Evolutionary conservation across 2,113 vertebrate genomes (phyloP).

Genomic region (Alouatta palliata): DNA sequence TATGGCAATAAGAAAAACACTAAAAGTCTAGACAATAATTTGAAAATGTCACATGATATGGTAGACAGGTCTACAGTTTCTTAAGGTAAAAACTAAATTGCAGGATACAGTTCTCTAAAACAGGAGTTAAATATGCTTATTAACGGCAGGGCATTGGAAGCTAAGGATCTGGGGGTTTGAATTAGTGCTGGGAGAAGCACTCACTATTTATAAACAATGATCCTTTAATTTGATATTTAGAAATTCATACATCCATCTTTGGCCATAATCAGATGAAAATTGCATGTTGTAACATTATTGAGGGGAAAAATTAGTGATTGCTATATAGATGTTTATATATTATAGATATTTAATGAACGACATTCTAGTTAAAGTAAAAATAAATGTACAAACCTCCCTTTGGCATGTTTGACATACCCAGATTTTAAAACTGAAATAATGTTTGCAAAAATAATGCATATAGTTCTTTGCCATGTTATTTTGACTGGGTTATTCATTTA

Average conservation of each 20-base stretch:
- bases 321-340: not conserved
- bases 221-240: slow-evolving; percentile 52
- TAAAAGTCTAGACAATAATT: not conserved
- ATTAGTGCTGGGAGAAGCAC: not conserved
- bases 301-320: not conserved
- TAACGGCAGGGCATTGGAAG: not conserved
- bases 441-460: not conserved
- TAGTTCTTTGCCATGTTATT: not conserved
- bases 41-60: not conserved
- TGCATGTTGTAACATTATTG: not conserved
- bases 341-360: not conserved
- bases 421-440: slow-evolving; percentile 53
- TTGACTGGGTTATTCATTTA: not conserved
- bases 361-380: slow-evolving; percentile 16
- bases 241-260: not conserved
- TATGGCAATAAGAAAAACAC: not conserved
- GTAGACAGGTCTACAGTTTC: not conserved
- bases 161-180: not conserved
- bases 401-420: not conserved
- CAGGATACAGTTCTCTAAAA: not conserved
- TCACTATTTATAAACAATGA: not conserved
- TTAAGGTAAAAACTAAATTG: not conserved
- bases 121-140: not conserved
- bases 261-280: slow-evolving; percentile 23
- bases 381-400: not conserved